Base-by-base conservation (phyloP, 1,140 invertebrate species). In the Leptinotarsa defecta region DNA sequence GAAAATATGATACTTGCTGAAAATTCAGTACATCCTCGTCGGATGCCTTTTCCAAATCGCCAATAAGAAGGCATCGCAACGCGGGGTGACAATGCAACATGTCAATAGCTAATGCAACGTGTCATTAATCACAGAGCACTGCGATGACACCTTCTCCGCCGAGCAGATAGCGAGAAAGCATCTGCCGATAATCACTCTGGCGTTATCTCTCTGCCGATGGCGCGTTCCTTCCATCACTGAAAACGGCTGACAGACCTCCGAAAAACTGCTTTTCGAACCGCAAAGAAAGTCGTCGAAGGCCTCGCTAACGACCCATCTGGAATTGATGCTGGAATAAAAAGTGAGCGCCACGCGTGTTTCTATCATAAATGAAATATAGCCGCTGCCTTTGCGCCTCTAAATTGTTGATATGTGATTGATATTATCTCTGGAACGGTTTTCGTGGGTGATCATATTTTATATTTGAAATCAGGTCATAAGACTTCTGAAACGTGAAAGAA, bases 71-170 rank as follows among this genome's bases (percentile, higher is more conserved):
- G 34, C 34, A 43, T 48, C 71, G 22, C 43, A 72, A 24, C 52
- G 61, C 74, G 19, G 48, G 63, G 73, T 77, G 76, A 79, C 78
- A 79, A 79, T 79, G 76, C 76, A 71, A 74, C 69, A 74, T 79
- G 78, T 77, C 78, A 77, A 79, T 77, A 70, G 48, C 63, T 79
- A 79, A 79, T 79, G 78, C 76, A 74, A 76, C 74, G 76, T 52
- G 75, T 75, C 78, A 79, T 79, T 79, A 79, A 79, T 79, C 78
- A 79, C 71, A 49, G 65, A 65, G 75, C 49, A 57, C 70, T 61
- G 71, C 62, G 75, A 63, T 79, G 75, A 79, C 75, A 79, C 75
- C 75, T 79, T 73, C 74, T 68, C 75, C 69, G 71, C 68, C 77
- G 63, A 74, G 48, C 69, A 17, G 69, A 19, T 48, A 65, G 22